Base-by-base conservation (phyloP, 1,140 invertebrate genomes). In the Bombus superbus region DNA sequence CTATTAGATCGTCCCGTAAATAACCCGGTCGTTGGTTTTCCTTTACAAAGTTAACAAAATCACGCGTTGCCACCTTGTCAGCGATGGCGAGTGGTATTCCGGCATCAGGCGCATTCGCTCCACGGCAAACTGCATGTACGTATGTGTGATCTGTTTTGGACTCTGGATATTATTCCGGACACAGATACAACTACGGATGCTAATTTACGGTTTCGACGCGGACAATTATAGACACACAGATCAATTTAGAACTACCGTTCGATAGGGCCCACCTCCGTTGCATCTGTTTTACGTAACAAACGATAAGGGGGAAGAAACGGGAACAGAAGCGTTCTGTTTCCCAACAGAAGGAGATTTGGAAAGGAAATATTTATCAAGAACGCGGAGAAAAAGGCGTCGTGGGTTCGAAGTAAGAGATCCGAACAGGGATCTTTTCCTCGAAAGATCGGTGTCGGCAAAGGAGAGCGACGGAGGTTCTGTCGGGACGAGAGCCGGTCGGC, bases 401-500 rank as follows among this genome's bases (percentile, higher is more conserved):
- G 13, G 42, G 28, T 64, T 74, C 8, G 72, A 22, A 22, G 44
- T 53, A 68, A 22, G 62, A 69, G 74, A n/a, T 53, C 38, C 25
- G 40, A 53, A n/a, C 25, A 3, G 47, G 40, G 18, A 47, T 62
- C 76, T n/a, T 62, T 84, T 85, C 83, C 53, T 2, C 32, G 77
- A 85, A 80, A 85, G 77, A 59, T 84, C 66, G 76, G 66, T 40
- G 66, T 62, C 69, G 57, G 79, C 35, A 59, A 75, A 83, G 64
- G 44, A 68, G 69, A 47, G 28, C 69, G 62, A 35, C 25, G 57
- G 35, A 59, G 35, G 57, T 69, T 77, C 22, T 66, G 38, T 57
- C 18, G 73, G 15, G 64, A 66, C 32, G 44, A 86, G 71, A 42
- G 53, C 64, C 28, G 68, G 92, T 92, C 94, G 94, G 94, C 90